Base-by-base conservation (phyloP, 2,888 invertebrate genomes). In the Limnephilus auricula region DNA sequence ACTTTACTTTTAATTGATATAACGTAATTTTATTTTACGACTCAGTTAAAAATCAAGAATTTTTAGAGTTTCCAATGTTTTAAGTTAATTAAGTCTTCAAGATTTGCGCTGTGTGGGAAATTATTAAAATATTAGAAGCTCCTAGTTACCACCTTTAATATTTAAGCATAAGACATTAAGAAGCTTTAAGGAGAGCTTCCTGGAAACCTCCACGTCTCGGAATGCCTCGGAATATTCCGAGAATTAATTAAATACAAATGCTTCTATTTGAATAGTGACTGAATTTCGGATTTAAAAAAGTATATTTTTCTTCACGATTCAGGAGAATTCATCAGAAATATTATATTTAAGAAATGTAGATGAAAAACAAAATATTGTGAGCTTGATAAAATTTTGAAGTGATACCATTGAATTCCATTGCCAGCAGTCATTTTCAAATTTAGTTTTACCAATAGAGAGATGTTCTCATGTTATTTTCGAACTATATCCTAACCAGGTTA, bases 101-200 rank as follows among this genome's bases (percentile, higher is more conserved):
- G 34, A 18, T 84, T 84, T 84, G 34, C 34, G 84, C 84, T 37
- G 84, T 37, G 84, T 84, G 84, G 84, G 25, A 18, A 30, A 84
- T 84, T 84, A 84, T 37, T n/a, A 84, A 37, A 32, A 80, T 32
- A 80, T 80, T 80, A 80, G 31, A 31, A 13, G 32, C 18, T 31
- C 18, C 34, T 37, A 84, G 15, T 84, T 37, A 84, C 32, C 10
- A n/a, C n/a, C 34, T 84, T 84, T 40, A 34, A 84, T 84, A 32
- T 84, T 84, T 84, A 84, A 37, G 84, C 84, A n/a, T 32, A 25
- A 32, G 40, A 34, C 84, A 84, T 40, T 84, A 84, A n/a, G 84
- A 84, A 84, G 84, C 32, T 84, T 84, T 31, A 84, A 25, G 40
- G 37, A 84, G 84, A 84, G 34, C 18, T 80, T 84, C 40, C 84